Base-by-base conservation (phyloP, 2,888 invertebrate species). In the Pristionchus maxplancki region DNA sequence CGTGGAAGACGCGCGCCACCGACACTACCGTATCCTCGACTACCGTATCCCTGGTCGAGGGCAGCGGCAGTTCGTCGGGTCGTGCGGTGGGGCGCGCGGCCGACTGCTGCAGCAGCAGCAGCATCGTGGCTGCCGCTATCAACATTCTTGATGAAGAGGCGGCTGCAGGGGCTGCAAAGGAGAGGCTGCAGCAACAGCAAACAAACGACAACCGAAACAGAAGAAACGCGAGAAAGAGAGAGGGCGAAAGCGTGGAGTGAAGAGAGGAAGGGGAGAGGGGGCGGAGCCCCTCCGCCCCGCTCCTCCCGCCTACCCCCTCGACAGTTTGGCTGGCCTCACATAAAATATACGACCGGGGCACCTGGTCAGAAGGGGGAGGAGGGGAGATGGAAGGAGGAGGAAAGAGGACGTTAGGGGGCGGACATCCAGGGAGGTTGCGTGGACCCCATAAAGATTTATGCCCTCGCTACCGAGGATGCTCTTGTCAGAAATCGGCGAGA, bases 291-390 rank as follows among this genome's bases (percentile, higher is more conserved):
- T 28, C 48, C 67, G 15, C 78, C 44, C 48, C 44, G n/a, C 44
- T 44, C 17, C 78, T 48, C 78, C 28, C 28, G 28, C 37, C 40
- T 37, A 31, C 67, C 71, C n/a, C 78, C 13, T 11, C 78, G 78
- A 78, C 44, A 48, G 78, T 71, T 78, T 40, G 78, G 58, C 58
- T 58, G 58, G 78, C 44, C 44, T 40, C 78, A 44, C 78, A 78
- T 78, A 78, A 78, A 78, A 78, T 78, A 78, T 78, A 78, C 78
- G 78, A 78, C 78, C 78, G 78, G 34, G 78, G 78, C 78, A 78
- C 78, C 78, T 78, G 78, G 78, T 44, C 78, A 6, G 44, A 17
- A n/a, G 34, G 71, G 24, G 24, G 20, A 20, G 37, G 37, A 71
- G n/a, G 64, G 24, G 31, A 17, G 71, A 74, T 40, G 40, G 37